Base-by-base conservation (phyloP, 2,888 invertebrate species). In the Heterodera filipjevi region DNA sequence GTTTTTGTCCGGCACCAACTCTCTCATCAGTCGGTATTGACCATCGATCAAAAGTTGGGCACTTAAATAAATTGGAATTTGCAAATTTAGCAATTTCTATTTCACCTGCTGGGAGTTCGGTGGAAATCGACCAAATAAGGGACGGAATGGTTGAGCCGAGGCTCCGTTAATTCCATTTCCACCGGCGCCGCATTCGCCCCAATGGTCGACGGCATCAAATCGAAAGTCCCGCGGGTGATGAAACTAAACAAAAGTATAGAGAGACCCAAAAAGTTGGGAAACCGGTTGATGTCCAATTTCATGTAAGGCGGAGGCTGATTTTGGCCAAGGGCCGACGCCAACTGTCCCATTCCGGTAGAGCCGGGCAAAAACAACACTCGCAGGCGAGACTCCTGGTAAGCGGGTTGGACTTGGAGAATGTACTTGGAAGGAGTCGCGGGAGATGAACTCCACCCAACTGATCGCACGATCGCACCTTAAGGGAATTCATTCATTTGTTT, bases 321-420 rank as follows among this genome's bases (percentile, higher is more conserved):
- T 66, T 66, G 64, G 14, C 68, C 68, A 22, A 71, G 53, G 6
- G 77, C 72, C 19, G 77, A 71, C n/a, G 77, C 77, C 66, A 78
- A 44, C 49, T 46, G 72, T 16, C 80, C 81, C 66, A 44, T 81
- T 14, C 74, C 71, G 27, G 79, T 53, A 30, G 66, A 46, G 27
- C 72, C 71, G 10, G 81, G 81, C 27, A 81, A 44, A 44, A 98
- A 92, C 91, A 99, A 97, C 85, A 95, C 92, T 22, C 71, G 77
- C 30, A 78, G 35, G 14, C 77, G 76, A 77, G 98, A 91, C 90
- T 97, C 95, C 64, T 85, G 79, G 77, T 76, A 81, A 10, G 70
- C 27, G 72, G 85, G 82, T 22, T 82, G 83, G 27, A 84, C 84
- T 27, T 76, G 77, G 16, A 84, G 82, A 2, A 80, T 76, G 80